Evolutionary conservation across 1,140 invertebrate species (phyloP).

Genomic region (Cherax quadricarinatus): DNA sequence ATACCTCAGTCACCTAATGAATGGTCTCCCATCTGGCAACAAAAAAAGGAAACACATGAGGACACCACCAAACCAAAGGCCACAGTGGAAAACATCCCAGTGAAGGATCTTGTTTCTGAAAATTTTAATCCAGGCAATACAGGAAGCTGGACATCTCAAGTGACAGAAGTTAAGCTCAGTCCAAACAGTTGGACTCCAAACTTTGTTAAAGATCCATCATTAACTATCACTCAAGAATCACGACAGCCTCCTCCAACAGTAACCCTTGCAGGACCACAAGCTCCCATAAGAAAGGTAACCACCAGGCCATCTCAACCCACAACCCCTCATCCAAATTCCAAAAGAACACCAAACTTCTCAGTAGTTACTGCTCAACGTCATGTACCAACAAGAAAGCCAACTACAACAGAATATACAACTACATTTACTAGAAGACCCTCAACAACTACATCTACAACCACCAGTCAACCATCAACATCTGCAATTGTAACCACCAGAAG

Average conservation of each 20-base stretch:
- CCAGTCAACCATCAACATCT: not conserved
- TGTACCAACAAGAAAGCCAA: no score
- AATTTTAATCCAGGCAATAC: not conserved
- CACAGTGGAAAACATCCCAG: not conserved
- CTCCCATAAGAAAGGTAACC: not conserved
- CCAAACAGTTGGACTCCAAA: constrained; percentile 44
- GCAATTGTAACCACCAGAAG: not conserved
- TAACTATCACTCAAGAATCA: not conserved
- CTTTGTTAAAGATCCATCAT: not conserved
- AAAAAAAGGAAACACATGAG: not conserved
- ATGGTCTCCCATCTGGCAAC: constrained; percentile 65
- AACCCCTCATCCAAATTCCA: not conserved
- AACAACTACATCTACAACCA: constrained; percentile 7
- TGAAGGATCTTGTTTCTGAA: not conserved
- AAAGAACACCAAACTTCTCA: not conserved
- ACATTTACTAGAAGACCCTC: not conserved
- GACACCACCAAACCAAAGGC: not conserved
- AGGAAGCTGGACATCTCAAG: constrained; percentile 39
- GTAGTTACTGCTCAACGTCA: no score
- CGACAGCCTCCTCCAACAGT: not conserved
- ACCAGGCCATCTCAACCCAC: not conserved
- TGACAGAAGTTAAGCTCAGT: constrained; percentile 43
- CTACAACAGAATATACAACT: not conserved
- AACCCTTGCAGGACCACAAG: not conserved
- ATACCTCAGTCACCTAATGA: constrained; percentile 54